These are phyloP conservation scores for Dendrolimus kikuchii DNA, from an alignment of 1,140 invertebrate genomes.

Conservation along the genomic window DNA sequence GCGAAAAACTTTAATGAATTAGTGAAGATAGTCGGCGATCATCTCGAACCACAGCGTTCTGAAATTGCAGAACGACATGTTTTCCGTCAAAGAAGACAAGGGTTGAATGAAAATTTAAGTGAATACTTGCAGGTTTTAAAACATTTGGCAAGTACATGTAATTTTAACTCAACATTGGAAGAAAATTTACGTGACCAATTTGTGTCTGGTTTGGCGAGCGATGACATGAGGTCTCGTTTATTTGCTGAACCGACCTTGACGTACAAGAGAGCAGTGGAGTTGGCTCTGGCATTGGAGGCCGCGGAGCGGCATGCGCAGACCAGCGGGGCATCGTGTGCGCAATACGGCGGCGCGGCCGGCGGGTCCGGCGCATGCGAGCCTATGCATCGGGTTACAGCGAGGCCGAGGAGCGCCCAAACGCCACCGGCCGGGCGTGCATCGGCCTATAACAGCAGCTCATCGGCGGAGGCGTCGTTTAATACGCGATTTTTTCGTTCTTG, in stretches of 20 bases:
- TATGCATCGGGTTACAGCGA: no score
- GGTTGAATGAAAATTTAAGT: background rate
- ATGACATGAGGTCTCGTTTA: conserved; percentile 1
- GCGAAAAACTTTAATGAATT: no score
- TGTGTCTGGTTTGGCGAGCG: background rate
- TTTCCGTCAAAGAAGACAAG: background rate
- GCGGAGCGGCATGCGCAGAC: no score
- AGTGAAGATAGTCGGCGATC: background rate
- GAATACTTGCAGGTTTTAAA: conserved; percentile 4
- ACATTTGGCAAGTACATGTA: conserved; percentile 5
- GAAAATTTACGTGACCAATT: conserved; percentile 3
- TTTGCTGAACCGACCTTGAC: background rate
- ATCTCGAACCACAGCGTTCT: conserved; percentile 14
- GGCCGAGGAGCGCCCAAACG: no score
- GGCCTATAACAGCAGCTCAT: no score
- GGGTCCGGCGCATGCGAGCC: no score
- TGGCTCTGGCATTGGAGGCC: conserved; percentile 1
- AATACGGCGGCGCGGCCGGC: no score
- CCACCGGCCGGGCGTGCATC: no score
- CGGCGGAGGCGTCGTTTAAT: no score
- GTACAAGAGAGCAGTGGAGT: background rate
- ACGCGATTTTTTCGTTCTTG: no score
- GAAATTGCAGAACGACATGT: conserved; percentile 13
- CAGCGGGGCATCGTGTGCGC: no score
- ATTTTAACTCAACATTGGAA: conserved; percentile 1